Base-by-base conservation (phyloP, 2,888 invertebrate species). In the Lasioglossum lativentre region DNA sequence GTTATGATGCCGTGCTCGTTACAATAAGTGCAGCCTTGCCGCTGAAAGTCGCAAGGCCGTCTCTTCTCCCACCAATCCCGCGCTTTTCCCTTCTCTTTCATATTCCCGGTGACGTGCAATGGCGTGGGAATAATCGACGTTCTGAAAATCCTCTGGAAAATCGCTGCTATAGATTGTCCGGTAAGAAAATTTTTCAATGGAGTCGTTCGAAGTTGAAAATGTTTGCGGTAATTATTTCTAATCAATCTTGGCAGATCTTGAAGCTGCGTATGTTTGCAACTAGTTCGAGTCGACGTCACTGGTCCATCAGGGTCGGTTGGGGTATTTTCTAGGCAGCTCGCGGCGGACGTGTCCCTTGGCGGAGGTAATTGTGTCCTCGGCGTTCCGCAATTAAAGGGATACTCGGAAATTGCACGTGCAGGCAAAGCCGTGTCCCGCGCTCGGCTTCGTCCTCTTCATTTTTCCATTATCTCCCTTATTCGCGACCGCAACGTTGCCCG, bases 11-110 rank as follows among this genome's bases (percentile, higher is more conserved):
- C 81, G 75, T 76, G 75, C 40, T 66, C 63, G 78, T 74, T 82
- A 78, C 78, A 82, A 87, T 88, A 91, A 90, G 89, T 88, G 91
- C 90, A 93, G 88, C 93, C 93, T 94, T 94, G 93, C 93, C 92
- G 91, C 90, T 92, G 92, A 92, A 93, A 93, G 93, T 92, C 87
- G 92, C 93, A 94, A 93, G 93, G 93, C 85, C 93, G 93, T 82
- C 75, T 89, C 86, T 86, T 90, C 89, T 90, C 89, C 88, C 86
- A 76, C 89, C 78, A 77, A 88, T 82, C 84, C 38, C n/a, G 72
- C 73, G 72, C 73, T 78, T 82, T 82, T 78, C 77, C 83, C 83
- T 80, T 83, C 84, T 59, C 81, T 59, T 63, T 72, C 47, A 5
- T 23, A 30, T 66, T 34, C 70, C 27, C 59, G 12, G 66, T 34